Conservation (phyloP, 2,113 vertebrate species). For the Phaethornis superciliosus region DNA sequence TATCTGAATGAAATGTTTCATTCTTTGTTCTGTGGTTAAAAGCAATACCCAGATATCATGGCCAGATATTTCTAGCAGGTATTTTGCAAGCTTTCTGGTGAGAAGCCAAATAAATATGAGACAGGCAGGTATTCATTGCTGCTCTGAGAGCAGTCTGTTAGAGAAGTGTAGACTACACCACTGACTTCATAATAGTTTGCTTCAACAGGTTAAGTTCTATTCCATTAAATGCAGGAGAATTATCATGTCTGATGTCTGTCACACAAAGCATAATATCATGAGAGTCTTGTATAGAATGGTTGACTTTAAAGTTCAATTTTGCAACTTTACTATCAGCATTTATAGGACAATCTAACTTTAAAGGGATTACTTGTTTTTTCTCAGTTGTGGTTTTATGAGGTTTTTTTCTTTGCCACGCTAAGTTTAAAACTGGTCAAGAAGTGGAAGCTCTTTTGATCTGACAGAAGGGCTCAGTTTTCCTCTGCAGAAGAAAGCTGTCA, state of each 20-base stretch:
- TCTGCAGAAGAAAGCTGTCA: neutral
- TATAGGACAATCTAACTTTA: neutral
- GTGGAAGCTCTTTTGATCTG: neutral
- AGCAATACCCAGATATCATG: neutral
- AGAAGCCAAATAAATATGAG: neutral
- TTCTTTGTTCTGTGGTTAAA: neutral
- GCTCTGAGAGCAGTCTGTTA: neutral
- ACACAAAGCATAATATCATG: neutral
- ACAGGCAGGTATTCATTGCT: neutral
- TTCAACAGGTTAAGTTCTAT: neutral
- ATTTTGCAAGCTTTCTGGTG: neutral
- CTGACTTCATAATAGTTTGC: neutral
- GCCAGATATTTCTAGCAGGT: neutral
- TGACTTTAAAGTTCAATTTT: neutral
- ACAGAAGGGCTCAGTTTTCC: neutral
- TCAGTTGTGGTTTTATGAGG: neutral
- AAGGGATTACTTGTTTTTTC: neutral
- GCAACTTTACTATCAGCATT: neutral
- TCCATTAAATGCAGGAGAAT: neutral
- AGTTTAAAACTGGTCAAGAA: neutral
- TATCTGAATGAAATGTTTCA: neutral
- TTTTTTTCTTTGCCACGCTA: neutral
- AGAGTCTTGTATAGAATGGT: neutral
- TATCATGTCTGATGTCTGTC: neutral
- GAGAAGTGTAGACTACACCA: neutral